Base-by-base conservation (phyloP, 2,113 vertebrate genomes). In the Gopherus flavomarginatus region DNA sequence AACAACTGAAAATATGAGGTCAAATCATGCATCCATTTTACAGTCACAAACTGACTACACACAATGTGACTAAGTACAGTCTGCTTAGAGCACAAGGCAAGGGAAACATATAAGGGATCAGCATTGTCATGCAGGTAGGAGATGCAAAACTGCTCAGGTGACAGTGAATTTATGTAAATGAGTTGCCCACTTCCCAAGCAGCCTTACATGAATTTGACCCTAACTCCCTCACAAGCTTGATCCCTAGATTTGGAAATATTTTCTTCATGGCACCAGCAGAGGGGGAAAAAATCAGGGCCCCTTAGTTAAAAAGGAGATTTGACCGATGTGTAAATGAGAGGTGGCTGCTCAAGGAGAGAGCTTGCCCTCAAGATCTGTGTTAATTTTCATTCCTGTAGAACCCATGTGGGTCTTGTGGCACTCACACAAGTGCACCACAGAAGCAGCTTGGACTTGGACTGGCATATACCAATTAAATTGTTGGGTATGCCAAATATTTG, bases 161-260 rank as follows among this genome's bases (percentile, higher is more conserved):
- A 54, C 53, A 22, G 53, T 54, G 53, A 21, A 22, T 54, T 21
- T 54, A 54, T 54, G 53, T 21, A 54, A 54, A 54, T 8, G 19
- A 54, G 53, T 54, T 54, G 19, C 53, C 7, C 19, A 54, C 53
- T 54, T 54, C 53, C 19, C 42, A 54, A 82, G 16, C 27, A 86
- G 26, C 50, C 17, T 82, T 75, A 84, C 5, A 3, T 16, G 11
- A 89, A 27, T 35, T 86, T 13, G 49, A 83, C 1, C 56, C 59
- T 38, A 38, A 31, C 11, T 59, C 47, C 69, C 49, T 38, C 59
- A 54, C 65, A 87, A 83, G 81, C 11, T 44, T 65, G 75, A 29
- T 75, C 27, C 11, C 86, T 47, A 69, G 0, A 79, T 3, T 85
- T 0, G 0, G 3, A 4, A 4, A 54, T 10, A 21, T 5, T 86